phyloP scores from a whole-genome alignment of 2,113 vertebrate genomes.

The Campylomormyrus tamandua region DNA sequence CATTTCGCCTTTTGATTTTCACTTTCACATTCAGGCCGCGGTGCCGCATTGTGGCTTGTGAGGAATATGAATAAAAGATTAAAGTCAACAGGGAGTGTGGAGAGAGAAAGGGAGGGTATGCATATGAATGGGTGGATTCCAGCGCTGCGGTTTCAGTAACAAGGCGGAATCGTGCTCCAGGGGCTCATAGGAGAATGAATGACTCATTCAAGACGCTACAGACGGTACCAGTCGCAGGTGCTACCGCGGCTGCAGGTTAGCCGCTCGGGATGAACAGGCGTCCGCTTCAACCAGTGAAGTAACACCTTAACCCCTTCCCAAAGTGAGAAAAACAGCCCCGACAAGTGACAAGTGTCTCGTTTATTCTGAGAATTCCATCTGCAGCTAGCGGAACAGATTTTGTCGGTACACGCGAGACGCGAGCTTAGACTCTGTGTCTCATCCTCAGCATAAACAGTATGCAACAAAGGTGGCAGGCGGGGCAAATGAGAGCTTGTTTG shows the following conservation, averaged over 20 bases:
- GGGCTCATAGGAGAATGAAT: neutral
- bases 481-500: neutral
- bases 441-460: neutral
- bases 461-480: neutral
- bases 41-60: neutral
- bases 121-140: neutral
- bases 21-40: neutral
- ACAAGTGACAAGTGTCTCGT: neutral
- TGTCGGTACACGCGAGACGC: neutral
- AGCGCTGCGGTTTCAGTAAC: neutral
- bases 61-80: slow-evolving; percentile 9
- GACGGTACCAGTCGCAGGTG: neutral
- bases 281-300: neutral
- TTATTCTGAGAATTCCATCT: neutral
- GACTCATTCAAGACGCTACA: neutral
- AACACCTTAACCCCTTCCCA: too few species aligned
- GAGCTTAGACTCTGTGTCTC: neutral
- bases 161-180: neutral
- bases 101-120: neutral
- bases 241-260: neutral
- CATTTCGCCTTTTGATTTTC: neutral
- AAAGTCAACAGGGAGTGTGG: slow-evolving; percentile 1
- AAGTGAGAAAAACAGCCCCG: neutral
- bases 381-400: neutral
- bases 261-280: neutral